Conservation (phyloP, 1,140 invertebrate species). For the Drosophila sucinea region DNA sequence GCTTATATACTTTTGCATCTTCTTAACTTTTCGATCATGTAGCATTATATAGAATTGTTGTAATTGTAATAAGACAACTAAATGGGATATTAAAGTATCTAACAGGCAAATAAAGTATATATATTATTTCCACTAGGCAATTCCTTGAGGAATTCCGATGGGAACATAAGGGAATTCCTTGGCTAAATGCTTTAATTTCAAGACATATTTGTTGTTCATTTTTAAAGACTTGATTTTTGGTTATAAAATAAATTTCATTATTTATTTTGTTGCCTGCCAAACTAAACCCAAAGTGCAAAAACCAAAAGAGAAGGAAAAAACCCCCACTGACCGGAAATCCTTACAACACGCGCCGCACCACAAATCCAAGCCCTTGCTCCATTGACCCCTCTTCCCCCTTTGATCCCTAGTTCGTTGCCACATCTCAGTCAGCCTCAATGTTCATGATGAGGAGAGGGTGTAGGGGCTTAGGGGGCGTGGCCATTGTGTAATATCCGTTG, state of each 20-base stretch:
- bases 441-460: too few species aligned
- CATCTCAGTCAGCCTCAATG: neutral
- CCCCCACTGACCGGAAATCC: slow-evolving; percentile 53
- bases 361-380: neutral
- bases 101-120: too few species aligned
- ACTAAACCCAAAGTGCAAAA: slow-evolving; percentile 38
- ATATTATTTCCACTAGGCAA: too few species aligned
- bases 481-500: slow-evolving; percentile 62
- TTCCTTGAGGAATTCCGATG: too few species aligned
- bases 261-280: slow-evolving; percentile 46
- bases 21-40: too few species aligned
- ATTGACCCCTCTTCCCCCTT: neutral
- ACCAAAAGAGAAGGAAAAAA: slow-evolving; percentile 14
- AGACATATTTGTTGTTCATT: neutral
- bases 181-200: too few species aligned
- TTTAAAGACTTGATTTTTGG: neutral
- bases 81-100: too few species aligned
- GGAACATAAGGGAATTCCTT: too few species aligned
- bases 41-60: too few species aligned
- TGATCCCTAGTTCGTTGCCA: neutral
- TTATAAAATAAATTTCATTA: neutral
- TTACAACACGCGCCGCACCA: slow-evolving; percentile 23
- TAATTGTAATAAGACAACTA: too few species aligned
- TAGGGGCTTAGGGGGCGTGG: neutral
- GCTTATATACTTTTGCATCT: too few species aligned